Percentiles rank a stretch among this genome's conserved stretches.
These are phyloP conservation scores for Dromius quadrimaculatus DNA, from an alignment of 2,888 invertebrate species.

Conservation along the genomic window DNA sequence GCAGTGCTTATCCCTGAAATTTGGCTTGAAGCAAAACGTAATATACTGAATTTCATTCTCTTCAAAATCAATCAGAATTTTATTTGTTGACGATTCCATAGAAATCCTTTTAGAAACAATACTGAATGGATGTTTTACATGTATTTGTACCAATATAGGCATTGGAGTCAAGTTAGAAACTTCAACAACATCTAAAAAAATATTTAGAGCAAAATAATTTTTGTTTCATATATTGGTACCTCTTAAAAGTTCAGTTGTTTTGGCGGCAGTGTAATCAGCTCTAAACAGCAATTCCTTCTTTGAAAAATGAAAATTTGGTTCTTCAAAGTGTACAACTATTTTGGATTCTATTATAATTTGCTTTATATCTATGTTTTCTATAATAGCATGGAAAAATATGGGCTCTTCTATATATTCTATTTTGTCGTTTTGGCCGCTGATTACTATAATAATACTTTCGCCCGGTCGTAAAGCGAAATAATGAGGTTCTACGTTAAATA, in stretches of 20 bases:
- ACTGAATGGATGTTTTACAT: too few relatives aligned
- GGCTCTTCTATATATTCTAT: slow-evolving; percentile 68
- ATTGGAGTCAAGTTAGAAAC: slow-evolving; percentile 71
- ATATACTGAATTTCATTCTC: slow-evolving; percentile 21
- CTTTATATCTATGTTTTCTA: slow-evolving; percentile 70
- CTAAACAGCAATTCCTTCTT: slow-evolving; percentile 68
- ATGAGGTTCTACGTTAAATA: slow-evolving; percentile 68
- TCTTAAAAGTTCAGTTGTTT: slow-evolving; percentile 43
- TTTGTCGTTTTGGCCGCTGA: slow-evolving; percentile 66
- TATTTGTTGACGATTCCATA: too few relatives aligned
- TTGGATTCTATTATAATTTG: slow-evolving; percentile 69
- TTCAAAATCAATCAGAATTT: slow-evolving; percentile 32
- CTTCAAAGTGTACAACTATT: slow-evolving; percentile 71
- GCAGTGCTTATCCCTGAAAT: slow-evolving; percentile 4
- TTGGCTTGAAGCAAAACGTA: slow-evolving; percentile 1
- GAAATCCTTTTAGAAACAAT: too few relatives aligned
- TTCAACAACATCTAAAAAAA: slow-evolving; percentile 68
- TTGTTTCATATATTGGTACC: slow-evolving; percentile 5
- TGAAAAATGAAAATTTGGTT: slow-evolving; percentile 71
- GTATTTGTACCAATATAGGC: too few relatives aligned
- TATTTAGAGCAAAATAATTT: too few relatives aligned
- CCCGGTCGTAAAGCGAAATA: slow-evolving; percentile 67
- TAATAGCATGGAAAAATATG: slow-evolving; percentile 72
- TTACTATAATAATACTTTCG: slow-evolving; percentile 65
- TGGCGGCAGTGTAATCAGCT: slow-evolving; percentile 66